phyloP scores from a whole-genome alignment of 2,113 vertebrate genomes.

The Macrotis lagotis region DNA sequence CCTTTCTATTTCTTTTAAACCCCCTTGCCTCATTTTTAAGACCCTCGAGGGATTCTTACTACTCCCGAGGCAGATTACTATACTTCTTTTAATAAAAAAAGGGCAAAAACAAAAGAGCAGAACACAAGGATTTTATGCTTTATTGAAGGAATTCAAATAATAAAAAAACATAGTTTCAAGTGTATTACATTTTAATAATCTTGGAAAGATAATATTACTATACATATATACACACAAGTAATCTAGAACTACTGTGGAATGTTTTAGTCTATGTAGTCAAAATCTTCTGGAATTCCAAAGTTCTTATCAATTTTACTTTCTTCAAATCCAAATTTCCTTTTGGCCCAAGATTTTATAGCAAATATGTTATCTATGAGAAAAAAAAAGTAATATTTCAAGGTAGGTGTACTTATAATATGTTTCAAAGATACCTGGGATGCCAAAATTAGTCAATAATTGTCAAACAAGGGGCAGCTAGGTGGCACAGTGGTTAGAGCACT shows the following conservation, averaged over 20 bases:
- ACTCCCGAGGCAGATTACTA: neutral
- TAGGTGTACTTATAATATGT: slow-evolving; percentile 53
- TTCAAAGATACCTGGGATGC: slow-evolving; percentile 20
- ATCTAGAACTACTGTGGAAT: slow-evolving; percentile 21
- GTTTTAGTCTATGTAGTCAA: slow-evolving; percentile 95
- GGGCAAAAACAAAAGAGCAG: too few relatives aligned
- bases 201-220: slow-evolving; percentile 35
- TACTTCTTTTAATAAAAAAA: slow-evolving; percentile 21
- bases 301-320: slow-evolving; percentile 94
- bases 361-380: slow-evolving; percentile 95
- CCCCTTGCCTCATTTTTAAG: neutral
- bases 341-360: slow-evolving; percentile 97
- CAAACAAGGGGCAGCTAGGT: too few relatives aligned
- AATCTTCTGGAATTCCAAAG: slow-evolving; percentile 98
- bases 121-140: slow-evolving; percentile 53
- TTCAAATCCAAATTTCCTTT: slow-evolving; percentile 96
- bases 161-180: slow-evolving; percentile 29
- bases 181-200: slow-evolving; percentile 41
- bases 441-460: neutral
- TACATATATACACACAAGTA: slow-evolving; percentile 62
- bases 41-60: neutral
- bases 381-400: slow-evolving; percentile 68
- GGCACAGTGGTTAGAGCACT: neutral
- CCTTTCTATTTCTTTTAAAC: too few relatives aligned
- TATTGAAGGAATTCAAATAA: slow-evolving; percentile 77